A percentile compares a stretch with the other conserved stretches of the same genome.
phyloP scores from a whole-genome alignment of 2,797 vertebrate species.

The Propithecus deckenii region DNA sequence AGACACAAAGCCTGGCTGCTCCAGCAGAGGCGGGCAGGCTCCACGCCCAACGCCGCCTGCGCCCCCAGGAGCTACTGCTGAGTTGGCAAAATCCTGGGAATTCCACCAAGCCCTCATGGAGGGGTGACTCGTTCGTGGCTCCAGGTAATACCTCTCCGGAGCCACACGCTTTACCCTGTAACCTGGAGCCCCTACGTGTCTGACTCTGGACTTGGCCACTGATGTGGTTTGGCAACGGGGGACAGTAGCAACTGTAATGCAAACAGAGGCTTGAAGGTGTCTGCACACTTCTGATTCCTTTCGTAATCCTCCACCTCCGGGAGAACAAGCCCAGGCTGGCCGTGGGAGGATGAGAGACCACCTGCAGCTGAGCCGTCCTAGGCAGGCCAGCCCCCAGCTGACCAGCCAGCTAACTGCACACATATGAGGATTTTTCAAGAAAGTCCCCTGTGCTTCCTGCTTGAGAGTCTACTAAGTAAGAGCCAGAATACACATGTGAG shows the following conservation, averaged over 20 bases:
- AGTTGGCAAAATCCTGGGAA: neutral
- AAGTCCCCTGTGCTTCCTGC: neutral
- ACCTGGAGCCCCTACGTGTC: neutral
- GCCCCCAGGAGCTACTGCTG: neutral
- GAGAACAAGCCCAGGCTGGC: neutral
- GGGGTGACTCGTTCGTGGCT: neutral
- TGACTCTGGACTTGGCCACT: neutral
- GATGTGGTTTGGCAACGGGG: neutral
- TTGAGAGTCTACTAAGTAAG: neutral
- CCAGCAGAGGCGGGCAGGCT: neutral
- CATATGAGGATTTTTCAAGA: neutral
- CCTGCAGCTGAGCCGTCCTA: neutral
- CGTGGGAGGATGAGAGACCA: too few relatives aligned
- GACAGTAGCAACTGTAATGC: neutral
- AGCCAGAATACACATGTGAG: neutral
- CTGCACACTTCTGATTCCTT: neutral
- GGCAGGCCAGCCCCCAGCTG: neutral
- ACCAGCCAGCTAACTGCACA: neutral
- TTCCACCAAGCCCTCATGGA: neutral
- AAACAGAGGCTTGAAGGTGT: neutral
- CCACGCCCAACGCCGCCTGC: neutral
- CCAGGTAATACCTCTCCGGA: neutral
- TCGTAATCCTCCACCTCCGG: neutral
- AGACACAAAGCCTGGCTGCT: too few relatives aligned
- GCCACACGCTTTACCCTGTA: neutral